Conservation (phyloP, 2,888 invertebrate genomes). For the Strigamia transsilvanica region DNA sequence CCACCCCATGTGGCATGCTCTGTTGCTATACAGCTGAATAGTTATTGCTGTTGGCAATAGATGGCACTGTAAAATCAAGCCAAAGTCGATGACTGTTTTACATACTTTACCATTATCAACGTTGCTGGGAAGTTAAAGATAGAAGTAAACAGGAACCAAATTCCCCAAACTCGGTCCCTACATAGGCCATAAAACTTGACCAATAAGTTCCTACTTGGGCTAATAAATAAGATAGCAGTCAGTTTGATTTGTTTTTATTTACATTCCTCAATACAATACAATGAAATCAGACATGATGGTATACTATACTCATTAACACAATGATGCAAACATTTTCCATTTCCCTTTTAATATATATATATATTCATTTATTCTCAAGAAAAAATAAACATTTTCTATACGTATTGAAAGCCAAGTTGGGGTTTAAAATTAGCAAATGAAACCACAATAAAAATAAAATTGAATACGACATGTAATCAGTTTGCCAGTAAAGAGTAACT, state of each 20-base stretch:
- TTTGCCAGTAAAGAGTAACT: conserved; percentile 11
- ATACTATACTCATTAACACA: neutral
- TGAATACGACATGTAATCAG: conserved; percentile 10
- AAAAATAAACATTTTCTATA: conserved; percentile 38
- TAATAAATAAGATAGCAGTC: neutral
- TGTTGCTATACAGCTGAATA: no score
- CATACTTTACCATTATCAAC: no score
- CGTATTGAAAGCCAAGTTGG: conserved; percentile 30
- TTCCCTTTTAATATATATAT: conserved; percentile 12
- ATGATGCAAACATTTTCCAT: neutral
- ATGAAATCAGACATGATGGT: conserved; percentile 17
- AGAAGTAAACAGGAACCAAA: no score
- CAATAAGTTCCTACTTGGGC: no score
- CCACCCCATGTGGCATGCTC: no score
- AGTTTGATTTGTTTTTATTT: conserved; percentile 13
- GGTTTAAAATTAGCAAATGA: neutral
- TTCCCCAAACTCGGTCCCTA: no score
- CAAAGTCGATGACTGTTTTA: no score
- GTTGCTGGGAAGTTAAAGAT: no score
- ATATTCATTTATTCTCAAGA: neutral
- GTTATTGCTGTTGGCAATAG: no score
- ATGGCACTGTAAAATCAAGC: no score
- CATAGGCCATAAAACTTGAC: no score
- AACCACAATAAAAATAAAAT: neutral
- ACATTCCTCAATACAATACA: conserved; percentile 2